These are phyloP conservation scores for Xenops minutus DNA, from an alignment of 2,797 vertebrate genomes.

Conservation along the genomic window DNA sequence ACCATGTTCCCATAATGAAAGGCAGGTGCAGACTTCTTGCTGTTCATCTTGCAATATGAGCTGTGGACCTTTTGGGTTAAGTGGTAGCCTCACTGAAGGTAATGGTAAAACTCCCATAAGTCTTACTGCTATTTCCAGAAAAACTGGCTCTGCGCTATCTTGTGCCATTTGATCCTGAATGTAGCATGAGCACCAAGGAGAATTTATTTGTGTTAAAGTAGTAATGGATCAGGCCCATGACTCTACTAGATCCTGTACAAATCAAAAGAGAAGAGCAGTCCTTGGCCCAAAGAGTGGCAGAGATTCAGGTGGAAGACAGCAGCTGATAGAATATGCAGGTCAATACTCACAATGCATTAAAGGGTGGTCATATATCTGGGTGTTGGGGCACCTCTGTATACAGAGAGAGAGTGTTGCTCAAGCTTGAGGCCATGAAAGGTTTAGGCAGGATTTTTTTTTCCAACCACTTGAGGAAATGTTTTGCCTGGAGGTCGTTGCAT, in stretches of 20 bases:
- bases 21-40: neutral
- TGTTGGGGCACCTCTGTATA: neutral
- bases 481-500: neutral
- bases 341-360: neutral
- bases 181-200: neutral
- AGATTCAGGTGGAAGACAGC: neutral
- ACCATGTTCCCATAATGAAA: neutral
- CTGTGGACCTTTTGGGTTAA: neutral
- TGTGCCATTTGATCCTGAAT: neutral
- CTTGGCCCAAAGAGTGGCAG: neutral
- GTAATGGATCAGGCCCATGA: neutral
- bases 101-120: neutral
- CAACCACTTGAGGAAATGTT: neutral
- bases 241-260: neutral
- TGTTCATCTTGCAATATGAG: neutral
- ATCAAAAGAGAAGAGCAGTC: neutral
- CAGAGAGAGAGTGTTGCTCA: neutral
- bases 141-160: neutral
- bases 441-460: neutral
- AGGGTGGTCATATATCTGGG: fast-evolving
- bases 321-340: neutral
- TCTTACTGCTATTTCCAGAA: neutral
- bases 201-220: neutral
- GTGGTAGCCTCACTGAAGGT: neutral
- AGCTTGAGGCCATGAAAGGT: neutral